These are phyloP conservation scores for Rhagologus leucostigma DNA, from an alignment of 2,113 vertebrate genomes.

Conservation along the genomic window DNA sequence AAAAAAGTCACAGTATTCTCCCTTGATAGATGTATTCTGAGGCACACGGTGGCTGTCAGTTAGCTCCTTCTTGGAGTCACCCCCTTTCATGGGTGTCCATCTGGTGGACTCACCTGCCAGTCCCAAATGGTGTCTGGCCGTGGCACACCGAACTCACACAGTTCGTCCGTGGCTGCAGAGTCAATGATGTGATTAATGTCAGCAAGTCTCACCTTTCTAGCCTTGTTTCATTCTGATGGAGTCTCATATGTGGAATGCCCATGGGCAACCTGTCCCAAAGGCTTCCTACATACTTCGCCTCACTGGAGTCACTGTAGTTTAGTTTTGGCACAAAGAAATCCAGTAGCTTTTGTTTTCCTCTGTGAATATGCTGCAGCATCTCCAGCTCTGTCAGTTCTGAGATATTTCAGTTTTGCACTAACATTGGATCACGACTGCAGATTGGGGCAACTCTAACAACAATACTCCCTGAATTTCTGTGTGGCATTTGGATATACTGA, in stretches of 20 bases:
- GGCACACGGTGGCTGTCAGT: neutral
- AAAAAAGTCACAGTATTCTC: neutral
- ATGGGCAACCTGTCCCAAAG: neutral
- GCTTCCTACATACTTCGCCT: neutral
- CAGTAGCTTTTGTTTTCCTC: neutral
- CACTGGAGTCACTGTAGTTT: neutral
- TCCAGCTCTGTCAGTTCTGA: neutral
- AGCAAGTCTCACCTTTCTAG: neutral
- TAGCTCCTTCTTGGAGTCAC: neutral
- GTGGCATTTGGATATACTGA: neutral
- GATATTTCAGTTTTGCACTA: neutral
- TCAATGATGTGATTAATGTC: neutral
- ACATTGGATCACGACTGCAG: neutral
- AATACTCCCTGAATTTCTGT: neutral
- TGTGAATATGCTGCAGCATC: neutral
- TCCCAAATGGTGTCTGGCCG: neutral
- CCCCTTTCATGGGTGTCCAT: neutral
- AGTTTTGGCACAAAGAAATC: neutral
- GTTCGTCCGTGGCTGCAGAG: neutral
- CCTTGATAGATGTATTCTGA: neutral
- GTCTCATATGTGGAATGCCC: accelerated
- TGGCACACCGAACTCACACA: neutral
- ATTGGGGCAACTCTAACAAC: neutral
- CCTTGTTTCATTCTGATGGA: neutral
- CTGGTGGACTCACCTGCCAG: neutral